Conservation (phyloP, 1,140 invertebrate species). For the Ectropis grisescens region DNA sequence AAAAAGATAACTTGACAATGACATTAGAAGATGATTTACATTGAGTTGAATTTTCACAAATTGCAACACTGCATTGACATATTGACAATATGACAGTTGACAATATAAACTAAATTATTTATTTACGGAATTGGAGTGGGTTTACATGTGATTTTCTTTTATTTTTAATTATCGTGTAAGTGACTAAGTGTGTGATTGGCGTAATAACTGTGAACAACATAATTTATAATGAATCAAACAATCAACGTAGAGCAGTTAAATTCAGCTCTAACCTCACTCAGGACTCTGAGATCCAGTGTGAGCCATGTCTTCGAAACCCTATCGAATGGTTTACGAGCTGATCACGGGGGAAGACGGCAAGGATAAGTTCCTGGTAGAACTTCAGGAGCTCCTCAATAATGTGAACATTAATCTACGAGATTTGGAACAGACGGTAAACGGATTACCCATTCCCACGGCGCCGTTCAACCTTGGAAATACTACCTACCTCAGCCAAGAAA, state of each 20-base stretch:
- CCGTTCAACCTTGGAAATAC: constrained; percentile 88
- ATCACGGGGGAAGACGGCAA: constrained; percentile 83
- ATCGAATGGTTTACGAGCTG: constrained; percentile 80
- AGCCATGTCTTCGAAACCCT: constrained; percentile 85
- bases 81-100: too few relatives aligned
- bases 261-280: constrained; percentile 79
- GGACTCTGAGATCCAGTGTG: constrained; percentile 83
- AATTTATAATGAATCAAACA: constrained; percentile 47
- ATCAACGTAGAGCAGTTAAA: constrained; percentile 79
- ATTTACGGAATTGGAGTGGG: too few relatives aligned
- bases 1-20: too few relatives aligned
- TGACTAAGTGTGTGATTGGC: too few relatives aligned
- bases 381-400: constrained; percentile 81
- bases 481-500: constrained; percentile 87
- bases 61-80: too few relatives aligned
- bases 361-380: constrained; percentile 84
- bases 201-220: too few relatives aligned
- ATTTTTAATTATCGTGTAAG: too few relatives aligned
- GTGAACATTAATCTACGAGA: constrained; percentile 85
- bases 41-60: too few relatives aligned
- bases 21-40: too few relatives aligned
- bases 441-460: constrained; percentile 78
- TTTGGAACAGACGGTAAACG: constrained; percentile 81
- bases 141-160: too few relatives aligned
- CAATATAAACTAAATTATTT: too few relatives aligned